Evolutionary conservation across 2,888 invertebrate genomes (phyloP), one percentile per base, ranked within the genome.

Genomic region (Xestoiulus laeticollis): DNA sequence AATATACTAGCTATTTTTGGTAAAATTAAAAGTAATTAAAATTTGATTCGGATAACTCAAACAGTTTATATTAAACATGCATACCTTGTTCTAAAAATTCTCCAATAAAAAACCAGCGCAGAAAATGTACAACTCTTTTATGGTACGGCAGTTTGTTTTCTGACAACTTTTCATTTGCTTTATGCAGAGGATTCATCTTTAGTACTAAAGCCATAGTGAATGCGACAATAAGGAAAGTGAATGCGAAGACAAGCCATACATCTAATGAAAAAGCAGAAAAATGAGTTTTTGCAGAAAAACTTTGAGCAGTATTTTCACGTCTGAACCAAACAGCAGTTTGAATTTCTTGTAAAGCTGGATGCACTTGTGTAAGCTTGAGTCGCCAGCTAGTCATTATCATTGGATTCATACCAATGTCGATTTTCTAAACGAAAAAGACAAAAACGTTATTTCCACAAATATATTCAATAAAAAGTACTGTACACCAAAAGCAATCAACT

Each of bases 71-170:
- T 48, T 48, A 12, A 1, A 68, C 26, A 26, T 68, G 22, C 85
- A 14, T 85, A 43, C 85, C 85, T 38, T 85, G 22, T 32, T 85
- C 85, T 43, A 85, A 32, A 19, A 85, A 85, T 38, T 85, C 85
- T 12, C 85, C 85, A 85, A 10, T 38, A 14, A 85, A 22, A 44
- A 85, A 85, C 85, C 85, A 85, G 8, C 44, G 85, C 14, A 85
- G 10, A 85, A 43, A 43, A 38, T 43, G 85, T 38, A 26, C 12
- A 14, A 85, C 22, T 85, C 38, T 38, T 19, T 85, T 26, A 43
- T 78, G 26, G 30, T 2, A 78, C 14, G 78, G 30, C 16, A 32
- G 30, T 5, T 30, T 30, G 16, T 14, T 0, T 85, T 85, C 43
- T n/a, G 33, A 19, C 19, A 22, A 8, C 1, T 33, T 38, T 38